Conservation (phyloP, 2,888 invertebrate species). For the Hypomecis atomaria region DNA sequence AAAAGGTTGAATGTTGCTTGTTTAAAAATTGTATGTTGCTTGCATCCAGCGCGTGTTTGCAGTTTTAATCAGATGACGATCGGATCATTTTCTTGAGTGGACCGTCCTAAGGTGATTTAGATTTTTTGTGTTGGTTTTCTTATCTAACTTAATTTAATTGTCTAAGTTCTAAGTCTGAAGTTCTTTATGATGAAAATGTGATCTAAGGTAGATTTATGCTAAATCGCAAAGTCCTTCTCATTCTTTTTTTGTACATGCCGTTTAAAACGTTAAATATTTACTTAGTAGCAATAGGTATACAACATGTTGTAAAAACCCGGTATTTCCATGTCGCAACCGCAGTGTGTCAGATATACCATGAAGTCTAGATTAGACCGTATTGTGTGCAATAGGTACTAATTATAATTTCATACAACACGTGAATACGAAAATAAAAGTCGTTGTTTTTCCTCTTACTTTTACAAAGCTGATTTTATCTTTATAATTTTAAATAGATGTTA, state of each 20-base stretch:
- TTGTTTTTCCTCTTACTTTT: conserved; percentile 33
- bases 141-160: no score
- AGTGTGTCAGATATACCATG: conserved; percentile 21
- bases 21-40: no score
- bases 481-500: conserved; percentile 14
- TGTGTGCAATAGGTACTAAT: conserved; percentile 16
- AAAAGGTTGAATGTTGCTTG: no score
- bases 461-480: conserved; percentile 25
- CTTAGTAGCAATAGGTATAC: not conserved
- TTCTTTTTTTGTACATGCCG: not conserved
- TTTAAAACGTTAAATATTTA: not conserved
- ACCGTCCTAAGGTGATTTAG: no score
- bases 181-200: no score
- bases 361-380: conserved; percentile 25
- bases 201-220: no score
- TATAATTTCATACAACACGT: conserved; percentile 23
- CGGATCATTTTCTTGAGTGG: no score
- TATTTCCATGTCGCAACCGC: conserved; percentile 13
- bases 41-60: no score
- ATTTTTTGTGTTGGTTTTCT: no score
- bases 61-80: no score
- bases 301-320: not conserved
- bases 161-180: no score
- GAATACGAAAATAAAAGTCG: conserved; percentile 31
- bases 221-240: not conserved